Evolutionary conservation across 2,113 vertebrate genomes (phyloP).

Genomic region (Brachyhypopomus occidentalis): DNA sequence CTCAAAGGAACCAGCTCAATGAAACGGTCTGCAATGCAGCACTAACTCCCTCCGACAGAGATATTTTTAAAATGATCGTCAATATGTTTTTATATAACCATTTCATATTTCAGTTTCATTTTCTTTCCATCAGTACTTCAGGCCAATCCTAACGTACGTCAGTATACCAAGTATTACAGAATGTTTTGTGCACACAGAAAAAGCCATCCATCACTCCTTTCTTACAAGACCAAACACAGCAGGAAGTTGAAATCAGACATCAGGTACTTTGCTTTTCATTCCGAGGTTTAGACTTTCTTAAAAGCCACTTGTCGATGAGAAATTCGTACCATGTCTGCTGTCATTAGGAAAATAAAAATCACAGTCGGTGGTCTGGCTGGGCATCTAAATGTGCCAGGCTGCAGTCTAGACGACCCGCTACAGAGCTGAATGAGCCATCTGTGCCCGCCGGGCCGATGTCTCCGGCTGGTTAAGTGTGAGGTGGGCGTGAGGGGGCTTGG

Average conservation of each 20-base stretch:
- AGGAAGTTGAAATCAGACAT: conserved; percentile 12
- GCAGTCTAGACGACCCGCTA: conserved; percentile 1
- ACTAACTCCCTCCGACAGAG: conserved; percentile 8
- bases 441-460: conserved; percentile 6
- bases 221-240: background rate
- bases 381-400: conserved; percentile 8
- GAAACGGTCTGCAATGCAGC: background rate
- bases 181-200: background rate
- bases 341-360: conserved; percentile 30
- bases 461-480: conserved; percentile 14
- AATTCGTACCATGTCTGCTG: background rate
- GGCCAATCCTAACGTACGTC: background rate
- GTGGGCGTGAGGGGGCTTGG: background rate
- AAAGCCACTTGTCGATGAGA: background rate
- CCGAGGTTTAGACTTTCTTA: background rate
- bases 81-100: background rate
- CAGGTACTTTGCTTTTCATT: background rate
- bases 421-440: conserved; percentile 35
- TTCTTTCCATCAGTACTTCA: background rate
- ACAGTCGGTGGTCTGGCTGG: background rate
- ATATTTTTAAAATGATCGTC: conserved; percentile 17
- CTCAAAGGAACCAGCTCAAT: background rate
- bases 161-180: background rate
- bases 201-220: background rate
- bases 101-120: background rate